Evolutionary conservation across 2,888 invertebrate species (phyloP), one percentile per base, ranked within the genome.

Genomic region (Exephanes ischioxanthus): DNA sequence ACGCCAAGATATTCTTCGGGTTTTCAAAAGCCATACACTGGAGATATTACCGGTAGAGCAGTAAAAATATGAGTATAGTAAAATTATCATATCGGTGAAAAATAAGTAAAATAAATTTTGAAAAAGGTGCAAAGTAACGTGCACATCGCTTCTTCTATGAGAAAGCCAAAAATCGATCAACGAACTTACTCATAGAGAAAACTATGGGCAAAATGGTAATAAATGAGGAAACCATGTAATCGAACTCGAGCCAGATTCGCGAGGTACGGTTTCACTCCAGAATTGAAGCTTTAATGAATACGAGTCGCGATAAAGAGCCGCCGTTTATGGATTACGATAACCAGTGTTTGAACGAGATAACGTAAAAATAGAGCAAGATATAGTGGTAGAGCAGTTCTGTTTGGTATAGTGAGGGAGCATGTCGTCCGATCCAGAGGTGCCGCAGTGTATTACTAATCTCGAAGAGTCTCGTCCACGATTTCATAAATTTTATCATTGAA

Each of bases 281-380:
- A 53, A 33, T 77, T 22, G 16, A 6, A 45, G 45, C 45, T 1
- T 26, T 26, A 58, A 58, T 9, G 11, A 14, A 67, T 55, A 37
- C 61, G 16, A 33, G 11, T 70, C 70, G 63, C 71, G 51, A 71
- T 63, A 48, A 72, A 78, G 58, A 19, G 22, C 26, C 37, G 22
- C 14, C 6, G 53, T 67, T 53, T 53, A 41, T 66, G 45, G 61
- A 45, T n/a, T 41, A 45, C 26, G 72, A 73, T 58, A 61, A 58
- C 16, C 45, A 30, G 19, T 61, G 61, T 63, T 71, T 63, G 16
- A 11, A 33, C 33, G 45, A 79, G 80, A 80, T 80, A 80, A 72
- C 51, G 19, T 11, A n/a, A 53, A 66, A 41, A n/a, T n/a, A 51
- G 30, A 14, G 26, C 48, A 14, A 41, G 55, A 55, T 19, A 22